These are phyloP conservation scores for Gadus macrocephalus DNA, from an alignment of 2,113 vertebrate species.

Conservation along the genomic window DNA sequence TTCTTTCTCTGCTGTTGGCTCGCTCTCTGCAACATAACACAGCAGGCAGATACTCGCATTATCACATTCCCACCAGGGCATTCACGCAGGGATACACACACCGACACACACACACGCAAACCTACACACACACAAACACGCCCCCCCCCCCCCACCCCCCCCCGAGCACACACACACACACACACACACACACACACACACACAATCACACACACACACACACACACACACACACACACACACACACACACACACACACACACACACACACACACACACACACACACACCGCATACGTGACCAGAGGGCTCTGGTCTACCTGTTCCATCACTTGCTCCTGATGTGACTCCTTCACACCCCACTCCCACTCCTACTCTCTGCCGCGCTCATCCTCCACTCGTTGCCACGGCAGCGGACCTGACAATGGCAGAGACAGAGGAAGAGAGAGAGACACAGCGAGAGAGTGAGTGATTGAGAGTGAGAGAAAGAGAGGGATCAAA, in stretches of 20 bases:
- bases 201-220: too few species aligned
- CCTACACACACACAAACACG: background rate
- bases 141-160: background rate
- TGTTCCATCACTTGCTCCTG: conserved; percentile 47
- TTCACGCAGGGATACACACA: background rate
- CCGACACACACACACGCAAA: conserved; percentile 5
- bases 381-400: conserved; percentile 13
- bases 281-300: conserved; percentile 26
- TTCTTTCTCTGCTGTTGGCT: conserved; percentile 27
- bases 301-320: conserved; percentile 59
- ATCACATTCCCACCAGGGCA: too few species aligned
- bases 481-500: conserved; percentile 35
- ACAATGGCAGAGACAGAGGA: conserved; percentile 28
- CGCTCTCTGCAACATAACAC: background rate
- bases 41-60: too few species aligned
- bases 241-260: conserved; percentile 25
- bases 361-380: conserved; percentile 1
- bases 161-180: background rate
- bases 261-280: background rate
- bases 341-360: background rate
- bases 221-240: conserved; percentile 16
- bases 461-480: background rate
- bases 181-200: conserved; percentile 14
- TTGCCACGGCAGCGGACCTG: conserved; percentile 48
- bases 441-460: background rate